These are phyloP conservation scores for Epistrophe grossulariae DNA, from an alignment of 2,888 invertebrate species.

Conservation along the genomic window DNA sequence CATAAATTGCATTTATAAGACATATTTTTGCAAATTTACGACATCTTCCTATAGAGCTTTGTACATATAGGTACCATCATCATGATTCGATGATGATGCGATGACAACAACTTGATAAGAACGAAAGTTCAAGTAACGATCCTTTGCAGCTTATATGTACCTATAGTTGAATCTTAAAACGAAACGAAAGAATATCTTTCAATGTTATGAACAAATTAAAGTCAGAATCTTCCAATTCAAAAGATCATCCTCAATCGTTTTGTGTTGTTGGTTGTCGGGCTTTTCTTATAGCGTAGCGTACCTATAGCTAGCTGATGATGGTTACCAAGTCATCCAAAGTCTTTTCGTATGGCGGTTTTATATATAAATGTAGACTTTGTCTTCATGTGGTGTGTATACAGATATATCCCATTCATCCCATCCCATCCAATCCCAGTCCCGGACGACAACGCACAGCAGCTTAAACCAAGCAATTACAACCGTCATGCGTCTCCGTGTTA, in stretches of 20 bases:
- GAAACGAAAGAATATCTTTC: slow-evolving; percentile 72
- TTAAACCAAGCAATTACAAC: slow-evolving; percentile 70
- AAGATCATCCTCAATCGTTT: slow-evolving; percentile 73
- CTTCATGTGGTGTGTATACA: slow-evolving; percentile 7
- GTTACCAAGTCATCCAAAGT: background rate
- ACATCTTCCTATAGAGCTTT: slow-evolving; percentile 35
- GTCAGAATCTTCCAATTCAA: slow-evolving; percentile 68
- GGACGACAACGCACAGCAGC: slow-evolving; percentile 70
- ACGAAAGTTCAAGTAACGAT: slow-evolving; percentile 73
- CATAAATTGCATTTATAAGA: slow-evolving; percentile 43
- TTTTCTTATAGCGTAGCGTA: slow-evolving; percentile 4
- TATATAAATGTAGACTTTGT: slow-evolving; percentile 3
- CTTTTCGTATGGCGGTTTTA: background rate
- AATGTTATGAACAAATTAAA: slow-evolving; percentile 75
- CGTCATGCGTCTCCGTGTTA: slow-evolving; percentile 75
- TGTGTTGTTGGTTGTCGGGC: slow-evolving; percentile 22
- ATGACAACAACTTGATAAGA: slow-evolving; percentile 73
- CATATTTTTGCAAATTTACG: slow-evolving; percentile 66
- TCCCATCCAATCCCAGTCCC: background rate
- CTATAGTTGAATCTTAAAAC: slow-evolving; percentile 34
- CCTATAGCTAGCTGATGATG: background rate
- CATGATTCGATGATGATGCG: slow-evolving; percentile 6
- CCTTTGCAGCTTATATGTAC: slow-evolving; percentile 3
- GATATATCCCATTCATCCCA: background rate
- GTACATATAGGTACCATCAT: background rate